These are phyloP conservation scores for Steinernema hermaphroditum DNA, from an alignment of 2,888 invertebrate species.

Conservation along the genomic window DNA sequence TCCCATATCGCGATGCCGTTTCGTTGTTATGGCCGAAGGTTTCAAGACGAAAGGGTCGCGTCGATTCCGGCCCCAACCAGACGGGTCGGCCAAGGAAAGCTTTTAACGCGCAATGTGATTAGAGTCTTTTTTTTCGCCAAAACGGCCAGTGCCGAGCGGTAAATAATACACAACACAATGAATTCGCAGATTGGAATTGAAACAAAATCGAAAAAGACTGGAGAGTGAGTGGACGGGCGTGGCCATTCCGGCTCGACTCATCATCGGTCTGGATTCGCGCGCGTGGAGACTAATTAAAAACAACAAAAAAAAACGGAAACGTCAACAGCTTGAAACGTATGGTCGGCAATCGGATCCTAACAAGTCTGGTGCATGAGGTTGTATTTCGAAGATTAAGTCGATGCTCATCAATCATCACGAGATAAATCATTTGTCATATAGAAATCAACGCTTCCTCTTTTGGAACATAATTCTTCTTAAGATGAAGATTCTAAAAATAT, in stretches of 20 bases:
- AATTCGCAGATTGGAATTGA: constrained; percentile 2
- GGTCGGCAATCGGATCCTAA: too few species aligned
- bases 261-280: not conserved
- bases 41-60: not conserved
- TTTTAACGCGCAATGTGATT: constrained; percentile 2
- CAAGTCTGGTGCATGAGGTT: too few species aligned
- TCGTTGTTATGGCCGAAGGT: not conserved
- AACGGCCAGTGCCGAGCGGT: not conserved
- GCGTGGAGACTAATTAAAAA: not conserved
- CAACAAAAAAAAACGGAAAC: not conserved
- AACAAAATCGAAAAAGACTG: not conserved
- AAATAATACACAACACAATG: not conserved
- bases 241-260: not conserved
- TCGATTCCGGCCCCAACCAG: too few species aligned
- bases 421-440: too few species aligned
- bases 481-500: too few species aligned
- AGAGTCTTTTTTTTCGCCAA: not conserved
- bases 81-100: not conserved
- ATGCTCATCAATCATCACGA: too few species aligned
- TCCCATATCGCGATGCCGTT: too few species aligned
- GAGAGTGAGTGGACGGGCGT: not conserved
- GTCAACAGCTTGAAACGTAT: not conserved
- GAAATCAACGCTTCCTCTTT: too few species aligned
- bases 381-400: too few species aligned
- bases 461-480: too few species aligned